Conservation (phyloP, 2,797 vertebrate species). For the Pseudomugil tenellus region DNA sequence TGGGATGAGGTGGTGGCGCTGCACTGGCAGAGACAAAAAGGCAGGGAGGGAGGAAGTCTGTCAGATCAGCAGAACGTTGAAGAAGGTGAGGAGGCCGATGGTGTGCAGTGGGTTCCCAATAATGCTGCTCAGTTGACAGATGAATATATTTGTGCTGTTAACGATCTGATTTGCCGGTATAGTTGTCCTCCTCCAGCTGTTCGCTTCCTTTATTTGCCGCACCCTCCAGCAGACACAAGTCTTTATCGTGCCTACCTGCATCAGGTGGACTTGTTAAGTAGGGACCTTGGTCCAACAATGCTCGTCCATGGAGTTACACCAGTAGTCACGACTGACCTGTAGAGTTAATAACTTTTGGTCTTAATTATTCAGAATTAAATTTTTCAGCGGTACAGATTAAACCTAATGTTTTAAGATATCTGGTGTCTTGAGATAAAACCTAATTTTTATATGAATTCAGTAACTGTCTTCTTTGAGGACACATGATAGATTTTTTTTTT, state of each 20-base stretch:
- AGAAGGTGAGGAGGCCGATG: background rate
- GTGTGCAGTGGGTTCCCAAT: constrained; percentile 70
- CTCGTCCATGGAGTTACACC: constrained; percentile 90
- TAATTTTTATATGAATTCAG: background rate
- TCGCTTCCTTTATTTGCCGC: constrained; percentile 89
- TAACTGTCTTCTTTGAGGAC: background rate
- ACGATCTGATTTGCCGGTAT: constrained; percentile 78
- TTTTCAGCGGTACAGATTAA: too few species aligned
- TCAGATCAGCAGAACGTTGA: constrained; percentile 20
- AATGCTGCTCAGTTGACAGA: constrained; percentile 82
- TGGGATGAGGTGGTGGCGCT: constrained; percentile 87
- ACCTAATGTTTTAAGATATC: too few species aligned
- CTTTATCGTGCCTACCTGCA: constrained; percentile 84
- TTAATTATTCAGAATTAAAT: too few species aligned
- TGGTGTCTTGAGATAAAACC: too few species aligned
- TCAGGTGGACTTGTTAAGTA: constrained; percentile 87
- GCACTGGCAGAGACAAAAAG: constrained; percentile 83
- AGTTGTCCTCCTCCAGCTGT: constrained; percentile 78
- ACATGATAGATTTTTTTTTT: background rate
- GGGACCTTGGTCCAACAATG: constrained; percentile 86
- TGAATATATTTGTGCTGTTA: constrained; percentile 87
- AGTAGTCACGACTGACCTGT: constrained; percentile 88
- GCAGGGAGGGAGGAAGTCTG: background rate
- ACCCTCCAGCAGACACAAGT: constrained; percentile 84
- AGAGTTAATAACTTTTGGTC: too few species aligned